Evolutionary conservation across 35 echinoderm and acorn worm genomes (phyloP), one percentile per base, ranked within the genome.

Genomic region (Strongylocentrotus purpuratus): DNA sequence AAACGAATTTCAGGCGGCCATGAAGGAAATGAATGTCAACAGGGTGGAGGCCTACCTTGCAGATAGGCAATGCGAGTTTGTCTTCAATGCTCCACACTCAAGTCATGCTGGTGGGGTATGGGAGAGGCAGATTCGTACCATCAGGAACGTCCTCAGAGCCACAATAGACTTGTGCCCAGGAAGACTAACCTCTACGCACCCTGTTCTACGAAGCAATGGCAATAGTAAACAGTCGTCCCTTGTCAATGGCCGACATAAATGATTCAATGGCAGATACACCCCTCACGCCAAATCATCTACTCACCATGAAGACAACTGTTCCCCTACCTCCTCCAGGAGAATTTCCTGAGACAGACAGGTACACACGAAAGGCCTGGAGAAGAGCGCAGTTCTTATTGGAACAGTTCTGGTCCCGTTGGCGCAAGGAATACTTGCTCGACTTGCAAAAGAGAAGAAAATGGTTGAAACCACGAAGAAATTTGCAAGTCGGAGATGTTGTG

Each of bases 391-490:
- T 91, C 31, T 61, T 96, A 32, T 88, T 86, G 5, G 97, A 96
- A 28, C 65, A 96, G 33, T 97, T 97, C 35, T 97, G 97, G 97
- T 91, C 93, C n/a, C 92, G 97, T 32, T 97, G 97, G 95, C 90
- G 86, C 33, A 96, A 96, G 25, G 97, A 96, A 93, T 78, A 33
- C 91, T 50, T 96, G 35, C 88, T 95, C 46, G 33, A 18, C 13
- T 86, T 94, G 92, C 95, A 96, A 52, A 87, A 95, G 45, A 28
- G 94, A 4, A 92, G 92, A 28, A 97, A 97, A 55, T 97, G 97
- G 95, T 94, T 94, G n/a, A 41, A 88, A 32, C 89, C 65, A 31
- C 90, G 87, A 88, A 61, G 94, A 94, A 98, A 98, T 94, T 14
- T 95, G 46, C 32, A 98, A 60, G 71, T 95, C 46, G 96, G 95